phyloP scores from a whole-genome alignment of 1,140 invertebrate genomes.

The Cyclargus thomasi region DNA sequence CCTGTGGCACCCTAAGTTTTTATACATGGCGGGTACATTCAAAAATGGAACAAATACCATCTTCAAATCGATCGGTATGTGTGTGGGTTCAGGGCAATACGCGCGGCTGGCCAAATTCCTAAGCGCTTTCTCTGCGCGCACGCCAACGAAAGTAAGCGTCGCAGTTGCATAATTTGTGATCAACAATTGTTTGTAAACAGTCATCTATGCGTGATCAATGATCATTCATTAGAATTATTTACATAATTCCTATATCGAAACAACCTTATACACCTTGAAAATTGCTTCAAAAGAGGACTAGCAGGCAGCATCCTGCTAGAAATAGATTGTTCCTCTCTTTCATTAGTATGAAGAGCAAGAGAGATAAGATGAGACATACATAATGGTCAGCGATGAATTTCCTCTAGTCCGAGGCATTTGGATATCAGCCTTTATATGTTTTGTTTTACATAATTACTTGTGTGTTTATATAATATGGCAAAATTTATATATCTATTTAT shows the following conservation, averaged over 20 bases:
- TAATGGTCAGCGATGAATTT: too few species aligned
- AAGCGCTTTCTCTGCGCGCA: conserved; percentile 66
- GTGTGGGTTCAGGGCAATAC: conserved; percentile 21
- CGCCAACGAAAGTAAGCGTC: conserved; percentile 67
- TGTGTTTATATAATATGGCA: too few species aligned
- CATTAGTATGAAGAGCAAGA: too few species aligned
- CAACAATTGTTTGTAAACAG: conserved; percentile 71
- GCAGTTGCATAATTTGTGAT: conserved; percentile 69
- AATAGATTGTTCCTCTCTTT: too few species aligned
- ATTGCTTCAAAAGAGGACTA: too few species aligned
- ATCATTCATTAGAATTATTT: background rate
- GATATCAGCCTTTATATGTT: too few species aligned
- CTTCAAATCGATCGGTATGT: conserved; percentile 19
- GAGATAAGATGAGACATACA: too few species aligned
- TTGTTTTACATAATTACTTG: too few species aligned
- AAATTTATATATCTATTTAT: too few species aligned
- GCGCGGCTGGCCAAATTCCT: conserved; percentile 60
- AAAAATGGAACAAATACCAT: background rate
- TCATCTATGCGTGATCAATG: conserved; percentile 45
- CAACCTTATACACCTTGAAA: background rate
- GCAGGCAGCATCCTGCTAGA: too few species aligned
- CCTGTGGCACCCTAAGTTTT: too few species aligned
- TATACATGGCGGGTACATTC: background rate
- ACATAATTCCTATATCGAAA: background rate
- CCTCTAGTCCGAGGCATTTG: too few species aligned